Conservation (phyloP, 64 coral and sea anemone species). For the Catalaphyllia jardinei region DNA sequence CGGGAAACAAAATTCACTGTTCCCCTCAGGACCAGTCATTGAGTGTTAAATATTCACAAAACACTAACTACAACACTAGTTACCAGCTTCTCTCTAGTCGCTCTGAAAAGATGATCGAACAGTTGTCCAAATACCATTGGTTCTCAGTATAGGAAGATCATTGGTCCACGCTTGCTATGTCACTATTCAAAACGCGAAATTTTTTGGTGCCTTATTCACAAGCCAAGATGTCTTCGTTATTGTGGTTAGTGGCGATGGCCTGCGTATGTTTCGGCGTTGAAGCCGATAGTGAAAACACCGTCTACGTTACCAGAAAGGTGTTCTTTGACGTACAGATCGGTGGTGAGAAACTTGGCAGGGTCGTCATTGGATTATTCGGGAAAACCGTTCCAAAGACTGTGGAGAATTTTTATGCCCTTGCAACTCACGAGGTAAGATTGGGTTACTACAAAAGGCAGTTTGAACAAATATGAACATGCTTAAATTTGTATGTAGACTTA, state of each 20-base stretch:
- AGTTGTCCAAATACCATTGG: slow-evolving; percentile 20
- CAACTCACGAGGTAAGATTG: slow-evolving; percentile 76
- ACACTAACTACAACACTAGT: no score
- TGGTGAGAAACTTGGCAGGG: slow-evolving; percentile 60
- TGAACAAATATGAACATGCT: not conserved
- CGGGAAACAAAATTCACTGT: no score
- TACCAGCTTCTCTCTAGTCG: not conserved
- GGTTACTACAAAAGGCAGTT: not conserved
- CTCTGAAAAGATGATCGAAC: not conserved
- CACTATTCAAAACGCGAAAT: not conserved
- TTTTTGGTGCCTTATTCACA: slow-evolving; percentile 3
- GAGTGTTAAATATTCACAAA: no score
- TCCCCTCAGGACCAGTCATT: no score
- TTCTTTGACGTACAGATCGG: slow-evolving; percentile 90
- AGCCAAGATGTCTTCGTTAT: not conserved
- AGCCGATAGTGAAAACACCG: not conserved
- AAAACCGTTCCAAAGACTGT: slow-evolving; percentile 85
- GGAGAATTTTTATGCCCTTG: slow-evolving; percentile 66
- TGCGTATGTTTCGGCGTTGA: slow-evolving; percentile 8
- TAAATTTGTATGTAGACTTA: no score
- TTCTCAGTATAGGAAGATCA: not conserved
- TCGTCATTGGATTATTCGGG: slow-evolving; percentile 95
- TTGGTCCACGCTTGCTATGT: slow-evolving; percentile 8
- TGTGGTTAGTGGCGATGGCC: not conserved
- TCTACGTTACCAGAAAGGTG: slow-evolving; percentile 65